Conservation (phyloP, 2,888 invertebrate species). For the Agrotis clavis region DNA sequence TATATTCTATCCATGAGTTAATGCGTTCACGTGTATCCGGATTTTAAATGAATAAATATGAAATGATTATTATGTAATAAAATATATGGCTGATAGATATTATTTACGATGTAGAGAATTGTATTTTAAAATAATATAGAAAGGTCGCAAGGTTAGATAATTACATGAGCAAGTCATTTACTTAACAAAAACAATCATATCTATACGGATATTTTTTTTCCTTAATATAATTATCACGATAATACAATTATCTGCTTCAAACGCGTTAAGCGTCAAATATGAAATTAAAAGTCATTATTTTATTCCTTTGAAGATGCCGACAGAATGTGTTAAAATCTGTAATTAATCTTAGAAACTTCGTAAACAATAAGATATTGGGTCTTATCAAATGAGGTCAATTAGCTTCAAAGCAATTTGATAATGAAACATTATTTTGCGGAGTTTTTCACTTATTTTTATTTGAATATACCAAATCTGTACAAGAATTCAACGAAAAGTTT, state of each 20-base stretch:
- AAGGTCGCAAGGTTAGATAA: conserved; percentile 32
- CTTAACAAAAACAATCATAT: conserved; percentile 35
- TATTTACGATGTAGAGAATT: conserved; percentile 25
- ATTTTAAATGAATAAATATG: not conserved
- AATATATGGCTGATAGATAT: not conserved
- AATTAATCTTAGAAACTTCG: conserved; percentile 15
- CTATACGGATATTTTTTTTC: conserved; percentile 26
- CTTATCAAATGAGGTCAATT: conserved; percentile 49
- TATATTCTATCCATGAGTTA: too few relatives aligned
- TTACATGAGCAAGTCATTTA: conserved; percentile 37
- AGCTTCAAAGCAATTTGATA: conserved; percentile 31
- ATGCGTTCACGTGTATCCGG: not conserved
- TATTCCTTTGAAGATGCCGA: conserved; percentile 36
- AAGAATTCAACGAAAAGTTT: not conserved
- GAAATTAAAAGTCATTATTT: conserved; percentile 39
- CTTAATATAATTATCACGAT: conserved; percentile 19
- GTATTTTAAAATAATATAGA: conserved; percentile 23
- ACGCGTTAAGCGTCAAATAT: conserved; percentile 16
- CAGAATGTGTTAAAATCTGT: conserved; percentile 20
- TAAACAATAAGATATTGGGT: conserved; percentile 34
- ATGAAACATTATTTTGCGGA: not conserved
- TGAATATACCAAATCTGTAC: not conserved
- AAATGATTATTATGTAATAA: conserved; percentile 3
- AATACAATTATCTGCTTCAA: conserved; percentile 31
- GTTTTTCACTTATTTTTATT: not conserved